These are phyloP conservation scores for Corythoichthys intestinalis DNA, from an alignment of 2,113 vertebrate species.

Conservation along the genomic window DNA sequence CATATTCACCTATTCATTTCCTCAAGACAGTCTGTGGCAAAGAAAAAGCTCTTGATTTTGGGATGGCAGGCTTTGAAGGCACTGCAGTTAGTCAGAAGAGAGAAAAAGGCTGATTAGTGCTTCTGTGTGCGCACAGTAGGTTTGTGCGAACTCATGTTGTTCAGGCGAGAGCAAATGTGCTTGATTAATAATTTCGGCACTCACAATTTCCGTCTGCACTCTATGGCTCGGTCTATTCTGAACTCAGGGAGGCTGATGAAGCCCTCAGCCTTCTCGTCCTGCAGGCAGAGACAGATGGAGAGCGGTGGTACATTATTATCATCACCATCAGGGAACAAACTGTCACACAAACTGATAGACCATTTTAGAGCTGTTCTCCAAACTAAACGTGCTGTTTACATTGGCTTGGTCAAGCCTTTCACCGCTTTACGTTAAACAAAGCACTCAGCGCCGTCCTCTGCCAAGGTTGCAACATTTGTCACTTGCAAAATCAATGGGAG, in stretches of 20 bases:
- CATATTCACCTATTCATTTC: conserved; percentile 89
- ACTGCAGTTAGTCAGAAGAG: conserved; percentile 60
- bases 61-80: conserved; percentile 92
- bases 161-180: conserved; percentile 47
- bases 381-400: conserved; percentile 49
- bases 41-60: conserved; percentile 92
- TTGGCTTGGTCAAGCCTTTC: conserved; percentile 12
- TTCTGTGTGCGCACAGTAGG: neutral
- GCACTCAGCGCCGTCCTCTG: neutral
- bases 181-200: conserved; percentile 70
- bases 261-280: conserved; percentile 89
- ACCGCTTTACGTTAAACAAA: conserved; percentile 11
- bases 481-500: neutral
- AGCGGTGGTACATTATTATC: conserved; percentile 28
- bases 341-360: conserved; percentile 42
- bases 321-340: conserved; percentile 48
- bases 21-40: conserved; percentile 87
- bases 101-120: conserved; percentile 47
- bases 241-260: conserved; percentile 91
- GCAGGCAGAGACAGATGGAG: conserved; percentile 57
- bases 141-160: conserved; percentile 21
- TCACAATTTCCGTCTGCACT: conserved; percentile 89
- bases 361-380: conserved; percentile 22
- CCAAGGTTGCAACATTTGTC: neutral
- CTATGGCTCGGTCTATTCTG: conserved; percentile 85